Evolutionary conservation across 2,888 invertebrate species (phyloP).

Genomic region (Drosophila formosana): DNA sequence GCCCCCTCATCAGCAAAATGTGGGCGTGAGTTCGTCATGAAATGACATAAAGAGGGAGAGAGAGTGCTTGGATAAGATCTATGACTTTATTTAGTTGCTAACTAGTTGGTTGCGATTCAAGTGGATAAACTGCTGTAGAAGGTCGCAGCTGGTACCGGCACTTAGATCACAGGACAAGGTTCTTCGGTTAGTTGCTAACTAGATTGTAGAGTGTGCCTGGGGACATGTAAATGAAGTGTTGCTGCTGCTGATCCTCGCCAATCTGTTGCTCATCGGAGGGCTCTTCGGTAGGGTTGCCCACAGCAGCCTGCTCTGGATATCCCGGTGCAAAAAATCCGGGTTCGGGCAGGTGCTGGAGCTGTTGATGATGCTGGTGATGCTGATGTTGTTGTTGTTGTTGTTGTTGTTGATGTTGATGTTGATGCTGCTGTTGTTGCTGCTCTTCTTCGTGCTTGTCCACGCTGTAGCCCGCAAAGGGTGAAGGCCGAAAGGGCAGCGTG

Average conservation of each 20-base stretch:
- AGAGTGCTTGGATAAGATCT: background rate
- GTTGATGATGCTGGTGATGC: constrained; percentile 15
- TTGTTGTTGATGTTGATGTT: constrained; percentile 5
- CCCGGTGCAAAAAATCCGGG: constrained; percentile 47
- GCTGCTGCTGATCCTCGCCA: constrained; percentile 26
- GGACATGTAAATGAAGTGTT: constrained; percentile 55
- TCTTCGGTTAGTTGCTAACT: constrained; percentile 37
- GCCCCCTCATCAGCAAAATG: background rate
- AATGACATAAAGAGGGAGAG: constrained; percentile 12
- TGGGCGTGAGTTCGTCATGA: constrained; percentile 9
- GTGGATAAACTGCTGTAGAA: no score
- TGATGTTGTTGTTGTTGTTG: background rate
- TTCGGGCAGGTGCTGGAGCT: constrained; percentile 21
- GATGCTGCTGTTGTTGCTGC: constrained; percentile 10
- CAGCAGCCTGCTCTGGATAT: constrained; percentile 23
- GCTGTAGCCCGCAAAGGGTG: constrained; percentile 71
- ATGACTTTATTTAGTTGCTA: constrained; percentile 25
- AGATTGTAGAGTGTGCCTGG: constrained; percentile 57
- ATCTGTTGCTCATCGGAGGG: constrained; percentile 6
- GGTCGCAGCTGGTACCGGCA: no score
- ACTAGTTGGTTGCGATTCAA: constrained; percentile 26
- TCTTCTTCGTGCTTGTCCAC: constrained; percentile 37
- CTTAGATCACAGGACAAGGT: no score
- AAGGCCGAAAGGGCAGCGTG: constrained; percentile 69
- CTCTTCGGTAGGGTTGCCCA: constrained; percentile 23